Evolutionary conservation across 2,888 invertebrate species (phyloP), one percentile per base, ranked within the genome.

Genomic region (Brachyopa scutellaris): DNA sequence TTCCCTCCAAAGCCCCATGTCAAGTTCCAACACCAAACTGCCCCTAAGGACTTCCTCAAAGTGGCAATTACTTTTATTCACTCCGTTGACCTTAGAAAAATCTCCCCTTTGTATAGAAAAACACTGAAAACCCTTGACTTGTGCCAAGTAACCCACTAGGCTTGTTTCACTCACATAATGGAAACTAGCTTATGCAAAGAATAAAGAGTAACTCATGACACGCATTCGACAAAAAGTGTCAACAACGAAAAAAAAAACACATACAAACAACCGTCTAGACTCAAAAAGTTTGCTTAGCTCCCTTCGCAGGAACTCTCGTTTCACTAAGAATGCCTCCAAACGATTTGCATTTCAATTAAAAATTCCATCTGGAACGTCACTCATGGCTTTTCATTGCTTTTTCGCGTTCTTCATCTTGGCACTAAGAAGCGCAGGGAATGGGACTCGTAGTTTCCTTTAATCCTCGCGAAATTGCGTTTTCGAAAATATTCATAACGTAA

Each of bases 291-390:
- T 74, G 17, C 57, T 79, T 61, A 70, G 66, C 31, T 31, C 33
- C 57, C 9, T 5, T 8, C 19, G 26, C n/a, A n/a, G 11, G 33
- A 53, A 51, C 21, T 49, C 13, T 59, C 53, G 47, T 62, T n/a
- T n/a, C n/a, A n/a, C 33, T 21, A 40, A 15, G 33, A 67, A 40
- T 33, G 36, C 59, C 72, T 73, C n/a, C 61, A 51, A 64, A 51
- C 62, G 31, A 64, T 69, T 76, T 76, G 29, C 79, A 69, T 69
- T 69, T 80, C 80, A 80, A 80, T 80, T 80, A 80, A 80, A 69
- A 80, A 80, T 76, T 80, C 69, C 69, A 74, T 38, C 57, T 62
- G 45, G 23, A 67, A 61, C 61, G 47, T 67, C 53, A 47, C 55
- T 47, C 66, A 53, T 19, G 40, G 53, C 23, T 55, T n/a, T 59